Base-by-base conservation (phyloP, 2,888 invertebrate genomes). In the Hartigia nigra region DNA sequence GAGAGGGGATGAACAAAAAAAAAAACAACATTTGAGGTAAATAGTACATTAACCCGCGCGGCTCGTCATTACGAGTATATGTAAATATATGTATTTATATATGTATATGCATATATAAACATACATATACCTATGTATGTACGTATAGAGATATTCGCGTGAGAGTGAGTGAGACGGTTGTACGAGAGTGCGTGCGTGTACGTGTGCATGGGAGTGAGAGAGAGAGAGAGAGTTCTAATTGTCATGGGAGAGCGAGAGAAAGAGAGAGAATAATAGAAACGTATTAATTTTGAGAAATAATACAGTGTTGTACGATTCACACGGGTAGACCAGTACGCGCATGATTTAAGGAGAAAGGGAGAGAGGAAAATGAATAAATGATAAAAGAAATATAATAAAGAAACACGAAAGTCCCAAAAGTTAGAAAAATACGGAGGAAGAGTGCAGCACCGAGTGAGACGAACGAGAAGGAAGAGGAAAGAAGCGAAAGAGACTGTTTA, bases 1-100 rank as follows among this genome's bases (percentile, higher is more conserved):
- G 77, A 39, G 70, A 69, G 77, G 31, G 69, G 37, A 55, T 34
- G 79, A 34, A 37, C 35, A 75, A 74, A 77, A 39, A 72, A 72
- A 72, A 72, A 78, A 32, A 32, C 31, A 72, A 34, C 72, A 34
- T 72, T 31, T 34, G 72, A 72, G 72, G 32, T 31, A 55, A 55
- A 55, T 55, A 55, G 55, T 55, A 55, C 55, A 55, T 55, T 55
- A 55, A 55, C 55, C 14, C 14, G 72, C 32, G 31, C 72, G 32
- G 32, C 34, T 72, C 12, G 72, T 72, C 55, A 31, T 72, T 32
- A 72, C 31, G 72, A 72, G 72, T 72, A 31, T 34, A 72, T 34
- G 72, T 72, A 72, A 32, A 34, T 72, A 72, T 32, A 72, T 72
- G 72, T 72, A 72, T 32, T 32, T 72, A 72, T 32, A 32, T 32